A percentile compares a stretch with the other conserved stretches of the same genome.
Evolutionary conservation across 2,888 invertebrate genomes (phyloP).

Genomic region (Netelia virgata): DNA sequence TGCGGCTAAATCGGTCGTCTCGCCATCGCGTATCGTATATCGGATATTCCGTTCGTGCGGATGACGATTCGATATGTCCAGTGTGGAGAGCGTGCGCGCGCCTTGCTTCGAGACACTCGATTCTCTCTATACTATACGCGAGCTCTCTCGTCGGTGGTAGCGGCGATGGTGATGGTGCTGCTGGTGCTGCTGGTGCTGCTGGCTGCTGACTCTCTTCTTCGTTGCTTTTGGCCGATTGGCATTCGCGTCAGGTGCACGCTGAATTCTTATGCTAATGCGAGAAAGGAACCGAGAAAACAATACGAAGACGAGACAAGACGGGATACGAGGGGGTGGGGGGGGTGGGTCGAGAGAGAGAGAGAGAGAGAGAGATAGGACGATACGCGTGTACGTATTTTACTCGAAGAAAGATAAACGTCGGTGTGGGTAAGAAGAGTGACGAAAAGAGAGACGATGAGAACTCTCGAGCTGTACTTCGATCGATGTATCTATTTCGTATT

Average conservation of each 20-base stretch:
- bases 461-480: constrained; percentile 33
- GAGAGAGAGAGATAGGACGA: background rate
- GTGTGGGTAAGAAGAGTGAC: constrained; percentile 33
- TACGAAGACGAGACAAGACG: constrained; percentile 77
- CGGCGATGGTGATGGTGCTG: background rate
- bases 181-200: constrained; percentile 43
- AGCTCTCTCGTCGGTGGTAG: background rate
- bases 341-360: background rate
- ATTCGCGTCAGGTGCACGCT: constrained; percentile 84
- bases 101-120: background rate
- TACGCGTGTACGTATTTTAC: constrained; percentile 64
- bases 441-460: constrained; percentile 53
- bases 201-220: constrained; percentile 57
- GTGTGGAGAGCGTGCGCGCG: constrained; percentile 72
- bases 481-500: constrained; percentile 54
- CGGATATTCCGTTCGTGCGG: constrained; percentile 74
- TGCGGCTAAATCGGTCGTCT: constrained; percentile 66
- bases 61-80: constrained; percentile 75
- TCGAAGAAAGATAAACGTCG: constrained; percentile 57
- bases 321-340: constrained; percentile 51
- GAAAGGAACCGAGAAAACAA: constrained; percentile 85
- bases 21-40: constrained; percentile 67
- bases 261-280: constrained; percentile 85
- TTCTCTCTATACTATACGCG: background rate
- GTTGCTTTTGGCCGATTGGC: constrained; percentile 75